Percentiles rank a stretch among this genome's conserved stretches.
Conservation (phyloP, 2,888 invertebrate genomes). For the Aspidiotus rigidus region DNA sequence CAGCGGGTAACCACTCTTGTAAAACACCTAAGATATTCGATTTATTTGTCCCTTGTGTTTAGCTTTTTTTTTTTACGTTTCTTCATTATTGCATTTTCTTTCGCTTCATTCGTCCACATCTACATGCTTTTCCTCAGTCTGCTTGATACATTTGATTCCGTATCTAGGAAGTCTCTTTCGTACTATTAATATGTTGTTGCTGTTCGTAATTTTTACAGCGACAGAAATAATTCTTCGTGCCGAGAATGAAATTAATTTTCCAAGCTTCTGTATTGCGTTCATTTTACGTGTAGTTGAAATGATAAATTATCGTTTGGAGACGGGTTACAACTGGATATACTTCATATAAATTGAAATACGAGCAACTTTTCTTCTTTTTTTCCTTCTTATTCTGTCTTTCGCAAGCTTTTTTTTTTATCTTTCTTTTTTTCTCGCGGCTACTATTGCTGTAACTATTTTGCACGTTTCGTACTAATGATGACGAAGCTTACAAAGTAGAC, state of each 20-base stretch:
- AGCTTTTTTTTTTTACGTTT: neutral
- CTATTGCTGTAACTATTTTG: no score
- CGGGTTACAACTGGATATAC: neutral
- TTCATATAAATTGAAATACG: neutral
- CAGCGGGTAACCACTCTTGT: constrained; percentile 29
- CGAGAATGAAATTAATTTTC: constrained; percentile 26
- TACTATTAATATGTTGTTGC: constrained; percentile 14
- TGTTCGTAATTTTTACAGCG: constrained; percentile 18
- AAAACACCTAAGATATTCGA: constrained; percentile 28
- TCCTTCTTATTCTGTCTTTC: no score
- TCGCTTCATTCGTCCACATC: no score
- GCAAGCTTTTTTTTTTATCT: no score
- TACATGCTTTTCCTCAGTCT: no score
- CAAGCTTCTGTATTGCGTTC: constrained; percentile 24
- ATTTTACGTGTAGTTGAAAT: neutral
- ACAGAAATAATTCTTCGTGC: constrained; percentile 19
- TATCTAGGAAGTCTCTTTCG: no score
- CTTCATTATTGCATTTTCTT: neutral
- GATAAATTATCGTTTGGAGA: constrained; percentile 13
- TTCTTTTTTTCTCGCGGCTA: no score
- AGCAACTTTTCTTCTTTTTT: no score
- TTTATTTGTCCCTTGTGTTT: constrained; percentile 17
- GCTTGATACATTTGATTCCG: no score
- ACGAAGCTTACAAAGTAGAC: no score
- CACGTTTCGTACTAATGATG: no score